Base-by-base conservation (phyloP, 2,113 vertebrate genomes). In the Corythaeola cristata region DNA sequence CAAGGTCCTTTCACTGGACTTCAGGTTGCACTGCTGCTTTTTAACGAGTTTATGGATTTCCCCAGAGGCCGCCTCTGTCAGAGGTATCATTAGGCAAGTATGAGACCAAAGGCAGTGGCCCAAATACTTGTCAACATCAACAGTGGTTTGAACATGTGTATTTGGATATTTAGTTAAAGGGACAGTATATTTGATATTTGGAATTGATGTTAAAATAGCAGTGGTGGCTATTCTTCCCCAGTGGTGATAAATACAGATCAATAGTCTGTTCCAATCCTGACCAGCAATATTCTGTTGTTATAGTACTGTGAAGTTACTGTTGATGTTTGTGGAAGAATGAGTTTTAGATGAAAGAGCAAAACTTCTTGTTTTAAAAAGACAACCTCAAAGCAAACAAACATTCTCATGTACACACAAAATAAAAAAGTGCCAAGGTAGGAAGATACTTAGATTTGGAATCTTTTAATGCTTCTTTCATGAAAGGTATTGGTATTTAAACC, bases 71-170 rank as follows among this genome's bases (percentile, higher is more conserved):
- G 39, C 5, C 17, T 77, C 45, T 74, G 58, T 66, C 77, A 88
- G 45, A 85, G 33, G 80, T 83, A 27, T 94, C 60, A 63, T 88
- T 73, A 89, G 77, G 66, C 66, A 87, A 77, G 35, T 90, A 71
- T 76, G 89, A 86, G 37, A 83, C 62, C 58, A 50, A 95, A 69
- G 77, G 85, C 88, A 96, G 47, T 90, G 89, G 78, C 85, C 89
- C 87, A 92, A 58, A 68, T 90, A 80, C 67, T 86, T 94, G 66
- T 84, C 72, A 93, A 49, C 59, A 71, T 90, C 45, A 53, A 16
- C 63, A 96, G 62, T 76, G 74, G 39, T 69, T 71, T 90, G 85
- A 66, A 56, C 53, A n/a, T 1, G 2, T 41, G 39, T 41, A 39
- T 10, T 8, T 72, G 47, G 66, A 35, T 75, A 41, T 84, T 85